These are phyloP conservation scores for Drosophila borealis DNA, from an alignment of 2,888 invertebrate genomes.

Conservation along the genomic window DNA sequence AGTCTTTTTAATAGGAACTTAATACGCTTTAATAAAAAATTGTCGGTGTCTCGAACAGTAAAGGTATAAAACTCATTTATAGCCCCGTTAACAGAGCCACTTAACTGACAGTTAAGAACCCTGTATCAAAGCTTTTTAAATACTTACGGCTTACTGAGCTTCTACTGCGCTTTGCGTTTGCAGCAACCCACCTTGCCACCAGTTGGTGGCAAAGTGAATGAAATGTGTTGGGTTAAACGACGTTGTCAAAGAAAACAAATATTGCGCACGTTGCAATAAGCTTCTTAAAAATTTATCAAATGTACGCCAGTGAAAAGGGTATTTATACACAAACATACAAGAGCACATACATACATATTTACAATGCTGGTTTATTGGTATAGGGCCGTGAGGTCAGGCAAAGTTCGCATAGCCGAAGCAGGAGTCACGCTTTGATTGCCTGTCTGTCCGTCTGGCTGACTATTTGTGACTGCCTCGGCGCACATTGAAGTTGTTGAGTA, in stretches of 20 bases:
- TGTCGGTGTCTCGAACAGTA: too few species aligned
- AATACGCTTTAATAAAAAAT: too few species aligned
- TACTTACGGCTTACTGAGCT: neutral
- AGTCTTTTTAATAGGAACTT: too few species aligned
- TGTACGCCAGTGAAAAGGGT: slow-evolving; percentile 29
- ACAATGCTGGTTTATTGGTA: slow-evolving; percentile 35
- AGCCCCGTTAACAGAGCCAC: neutral
- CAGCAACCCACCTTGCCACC: slow-evolving; percentile 13
- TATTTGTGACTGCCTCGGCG: slow-evolving; percentile 40
- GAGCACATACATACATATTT: slow-evolving; percentile 5
- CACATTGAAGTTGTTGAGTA: slow-evolving; percentile 38
- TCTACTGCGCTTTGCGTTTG: slow-evolving; percentile 26
- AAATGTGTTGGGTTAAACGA: slow-evolving; percentile 61
- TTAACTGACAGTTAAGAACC: neutral
- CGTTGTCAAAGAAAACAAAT: slow-evolving; percentile 41
- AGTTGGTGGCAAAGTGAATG: slow-evolving; percentile 36
- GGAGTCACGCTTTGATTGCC: slow-evolving; percentile 66
- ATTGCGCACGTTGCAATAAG: slow-evolving; percentile 19
- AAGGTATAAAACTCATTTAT: neutral
- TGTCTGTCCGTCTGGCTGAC: slow-evolving; percentile 24
- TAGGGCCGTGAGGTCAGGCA: slow-evolving; percentile 43
- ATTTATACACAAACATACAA: slow-evolving; percentile 13
- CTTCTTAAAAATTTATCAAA: slow-evolving; percentile 61
- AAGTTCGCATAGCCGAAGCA: slow-evolving; percentile 43
- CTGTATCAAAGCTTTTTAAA: neutral